Evolutionary conservation across 2,888 invertebrate genomes (phyloP), one percentile per base, ranked within the genome.

Genomic region (Eupithecia subumbrata): DNA sequence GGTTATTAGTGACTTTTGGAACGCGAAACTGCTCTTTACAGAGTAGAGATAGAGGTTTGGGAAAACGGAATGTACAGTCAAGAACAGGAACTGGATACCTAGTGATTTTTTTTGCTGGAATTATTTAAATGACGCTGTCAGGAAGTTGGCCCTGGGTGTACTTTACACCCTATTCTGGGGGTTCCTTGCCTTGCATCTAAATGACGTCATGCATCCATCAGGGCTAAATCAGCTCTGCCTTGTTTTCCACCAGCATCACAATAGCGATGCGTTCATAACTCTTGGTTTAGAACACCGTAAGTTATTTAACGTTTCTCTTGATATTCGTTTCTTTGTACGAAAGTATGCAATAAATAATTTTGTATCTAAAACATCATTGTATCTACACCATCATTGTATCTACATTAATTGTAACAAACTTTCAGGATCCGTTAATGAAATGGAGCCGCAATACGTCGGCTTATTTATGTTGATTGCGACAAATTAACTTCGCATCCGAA

Each of bases 391-490:
- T 56, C 60, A 25, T 60, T 60, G 25, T 60, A 60, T 25, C 60
- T 60, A 25, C 60, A 14, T 12, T 40, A 67, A 67, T 34, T 37
- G 16, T 12, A 67, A 37, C 22, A 22, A 40, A 60, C 66, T 70
- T 69, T 69, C 69, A 78, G 78, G 76, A 74, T 76, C 73, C 74
- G 73, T 66, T 80, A 79, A 80, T 79, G 78, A 78, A 79, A 80
- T 73, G 71, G 52, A 71, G 71, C 75, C 74, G 68, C 74, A 72
- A 71, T 75, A 72, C 72, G 52, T 75, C 73, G 64, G 75, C 68
- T 75, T 77, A 77, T 77, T 75, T 73, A 75, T 71, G 75, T 77
- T 75, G 77, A 75, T 75, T 75, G 71, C 73, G 77, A 77, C 75
- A 73, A 77, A 77, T 75, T 75, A 77, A 71, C 68, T 69, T 71